Base-by-base conservation (phyloP, 2,113 vertebrate species). In the Phaetusa simplex region DNA sequence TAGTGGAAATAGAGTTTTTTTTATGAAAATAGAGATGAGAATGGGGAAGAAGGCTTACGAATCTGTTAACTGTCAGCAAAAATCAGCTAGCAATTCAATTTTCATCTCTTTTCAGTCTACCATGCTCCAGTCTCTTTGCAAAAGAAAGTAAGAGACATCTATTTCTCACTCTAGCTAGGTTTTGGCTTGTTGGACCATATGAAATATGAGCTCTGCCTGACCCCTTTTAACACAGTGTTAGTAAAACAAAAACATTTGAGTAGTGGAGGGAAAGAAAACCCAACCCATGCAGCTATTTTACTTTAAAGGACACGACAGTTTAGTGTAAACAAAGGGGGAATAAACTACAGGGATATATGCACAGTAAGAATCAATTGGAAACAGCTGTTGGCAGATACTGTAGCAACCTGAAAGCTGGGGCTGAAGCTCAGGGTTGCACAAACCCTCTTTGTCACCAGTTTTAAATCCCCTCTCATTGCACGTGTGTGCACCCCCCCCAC, bases 191-290 rank as follows among this genome's bases (percentile, higher is more conserved):
- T 96, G 91, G 88, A 69, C 64, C 73, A 40, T 81, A 95, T 83
- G 96, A 97, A 97, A 97, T 92, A 97, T 30, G 95, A 97, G 94
- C 91, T 93, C 81, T 95, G 77, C 95, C 85, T 97, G 94, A 96
- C 93, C 96, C 95, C 86, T 97, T 94, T 83, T 93, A 97, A 94
- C 92, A 95, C 79, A 94, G 92, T 97, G 93, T 97, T 96, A 97
- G 93, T 96, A 95, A 97, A 97, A 97, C 94, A 96, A 97, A 97
- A 97, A 95, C 95, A 97, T 93, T 97, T 83, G 78, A 96, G 91
- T 89, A 96, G 92, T 86, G 69, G 76, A 93, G 79, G 58, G 94
- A 95, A 95, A 86, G 84, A 93, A 93, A 95, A 96, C 84, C 94
- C 96, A 96, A 65, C 91, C 89, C 94, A 95, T 96, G 83, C 89